These are phyloP conservation scores for Plumapathes pennacea DNA, from an alignment of 92 coral and sea anemone genomes.

Conservation along the genomic window DNA sequence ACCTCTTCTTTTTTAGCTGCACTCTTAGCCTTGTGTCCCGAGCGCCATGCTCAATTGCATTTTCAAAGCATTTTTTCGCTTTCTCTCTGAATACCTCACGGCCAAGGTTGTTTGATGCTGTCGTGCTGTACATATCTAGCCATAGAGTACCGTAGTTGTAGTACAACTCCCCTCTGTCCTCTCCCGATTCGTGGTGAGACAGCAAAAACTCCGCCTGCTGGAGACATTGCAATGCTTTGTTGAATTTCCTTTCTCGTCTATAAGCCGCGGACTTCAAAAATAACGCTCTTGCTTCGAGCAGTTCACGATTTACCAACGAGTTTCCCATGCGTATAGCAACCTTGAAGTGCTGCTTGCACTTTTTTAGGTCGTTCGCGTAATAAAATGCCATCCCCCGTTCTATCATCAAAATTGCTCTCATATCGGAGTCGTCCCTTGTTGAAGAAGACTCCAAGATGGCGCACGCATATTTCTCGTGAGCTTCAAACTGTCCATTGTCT, in stretches of 20 bases:
- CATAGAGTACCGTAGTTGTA: conserved; percentile 11
- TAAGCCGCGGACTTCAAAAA: conserved; percentile 2
- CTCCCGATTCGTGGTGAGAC: conserved; percentile 5
- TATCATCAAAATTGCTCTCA: neutral
- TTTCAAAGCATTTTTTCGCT: neutral
- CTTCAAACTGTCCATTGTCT: conserved; percentile 4
- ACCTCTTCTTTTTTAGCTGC: neutral
- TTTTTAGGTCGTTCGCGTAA: conserved; percentile 2
- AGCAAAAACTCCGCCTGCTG: conserved; percentile 2
- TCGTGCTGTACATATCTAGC: neutral
- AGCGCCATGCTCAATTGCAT: neutral
- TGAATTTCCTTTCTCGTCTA: neutral
- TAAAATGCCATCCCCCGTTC: conserved; percentile 11
- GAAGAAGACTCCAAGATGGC: neutral
- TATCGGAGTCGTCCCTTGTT: neutral
- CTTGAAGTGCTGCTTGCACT: neutral
- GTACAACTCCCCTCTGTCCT: conserved; percentile 11
- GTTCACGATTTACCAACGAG: neutral
- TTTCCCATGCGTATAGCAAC: conserved; percentile 1
- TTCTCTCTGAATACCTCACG: neutral
- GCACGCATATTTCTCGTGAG: neutral
- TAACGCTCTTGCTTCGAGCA: conserved; percentile 8
- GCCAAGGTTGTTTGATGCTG: neutral
- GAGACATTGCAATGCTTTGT: conserved; percentile 5
- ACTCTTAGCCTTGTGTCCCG: neutral